Evolutionary conservation across 2,888 invertebrate species (phyloP).

Genomic region (Meganola albula): DNA sequence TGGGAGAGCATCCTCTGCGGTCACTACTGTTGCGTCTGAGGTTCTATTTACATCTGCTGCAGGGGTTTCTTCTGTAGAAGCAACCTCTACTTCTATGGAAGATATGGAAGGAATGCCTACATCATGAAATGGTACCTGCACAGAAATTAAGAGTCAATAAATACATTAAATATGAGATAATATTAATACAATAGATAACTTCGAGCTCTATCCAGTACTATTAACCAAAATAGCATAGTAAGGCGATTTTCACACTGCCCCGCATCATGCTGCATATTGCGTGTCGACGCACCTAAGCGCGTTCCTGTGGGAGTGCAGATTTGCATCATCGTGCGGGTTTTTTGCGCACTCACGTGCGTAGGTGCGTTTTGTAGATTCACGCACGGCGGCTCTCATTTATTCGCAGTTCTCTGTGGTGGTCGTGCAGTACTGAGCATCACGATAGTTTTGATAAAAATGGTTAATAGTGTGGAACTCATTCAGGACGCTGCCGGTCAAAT

Average conservation of each 20-base stretch:
- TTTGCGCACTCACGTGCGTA: background rate
- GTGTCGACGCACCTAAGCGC: slow-evolving; percentile 1
- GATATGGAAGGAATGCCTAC: too few species aligned
- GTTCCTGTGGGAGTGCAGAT: background rate
- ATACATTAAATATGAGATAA: too few species aligned
- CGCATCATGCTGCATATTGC: slow-evolving; percentile 1
- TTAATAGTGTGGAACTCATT: background rate
- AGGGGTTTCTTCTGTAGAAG: too few species aligned
- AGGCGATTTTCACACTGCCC: slow-evolving; percentile 1
- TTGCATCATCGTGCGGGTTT: background rate
- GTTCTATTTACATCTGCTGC: too few species aligned
- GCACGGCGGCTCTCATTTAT: background rate
- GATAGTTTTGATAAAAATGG: slow-evolving; percentile 1
- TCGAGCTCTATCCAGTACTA: too few species aligned
- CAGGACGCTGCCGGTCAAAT: background rate
- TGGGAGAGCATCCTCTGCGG: too few species aligned
- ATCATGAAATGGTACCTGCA: too few species aligned
- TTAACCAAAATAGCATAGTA: too few species aligned
- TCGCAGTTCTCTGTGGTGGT: background rate
- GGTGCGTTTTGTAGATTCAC: background rate
- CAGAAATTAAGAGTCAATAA: too few species aligned
- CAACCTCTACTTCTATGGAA: too few species aligned
- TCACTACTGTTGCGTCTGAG: too few species aligned
- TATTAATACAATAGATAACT: too few species aligned
- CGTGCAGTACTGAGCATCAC: background rate